Evolutionary conservation across 2,113 vertebrate genomes (phyloP).

Genomic region (Nyctereutes procyonoides): DNA sequence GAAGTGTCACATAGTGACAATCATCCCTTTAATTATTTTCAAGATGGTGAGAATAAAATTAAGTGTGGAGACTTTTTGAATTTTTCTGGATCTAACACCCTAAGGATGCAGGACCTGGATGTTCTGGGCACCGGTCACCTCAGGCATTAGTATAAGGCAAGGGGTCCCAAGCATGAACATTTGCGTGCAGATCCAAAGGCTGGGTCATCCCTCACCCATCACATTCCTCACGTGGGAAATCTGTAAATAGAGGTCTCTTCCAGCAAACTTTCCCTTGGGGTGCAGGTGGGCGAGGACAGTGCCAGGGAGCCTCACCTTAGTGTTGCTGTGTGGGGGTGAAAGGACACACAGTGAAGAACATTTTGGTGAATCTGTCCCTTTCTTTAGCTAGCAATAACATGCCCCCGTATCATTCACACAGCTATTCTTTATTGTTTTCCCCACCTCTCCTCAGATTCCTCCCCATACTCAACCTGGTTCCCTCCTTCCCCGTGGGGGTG

Average conservation of each 20-base stretch:
- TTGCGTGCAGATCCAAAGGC: rapidly evolving
- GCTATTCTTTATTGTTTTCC: background rate
- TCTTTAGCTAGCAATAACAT: background rate
- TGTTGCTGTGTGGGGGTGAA: background rate
- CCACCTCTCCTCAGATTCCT: background rate
- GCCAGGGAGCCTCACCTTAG: background rate
- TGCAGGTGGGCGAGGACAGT: background rate
- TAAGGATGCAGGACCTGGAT: background rate
- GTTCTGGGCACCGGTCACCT: background rate
- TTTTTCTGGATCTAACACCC: background rate
- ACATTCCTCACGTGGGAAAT: background rate
- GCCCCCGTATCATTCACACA: background rate
- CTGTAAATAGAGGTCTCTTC: background rate
- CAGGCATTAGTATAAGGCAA: background rate
- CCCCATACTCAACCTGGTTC: background rate
- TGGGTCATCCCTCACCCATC: background rate
- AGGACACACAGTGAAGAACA: too few species aligned
- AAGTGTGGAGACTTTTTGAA: background rate
- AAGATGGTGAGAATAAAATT: background rate
- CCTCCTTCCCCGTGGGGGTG: background rate
- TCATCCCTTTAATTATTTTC: background rate
- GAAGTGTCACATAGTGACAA: background rate
- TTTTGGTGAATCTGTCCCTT: background rate
- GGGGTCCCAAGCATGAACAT: background rate
- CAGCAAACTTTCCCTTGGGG: background rate